Conservation (phyloP, 2,888 invertebrate genomes). For the Colostygia pectinataria region DNA sequence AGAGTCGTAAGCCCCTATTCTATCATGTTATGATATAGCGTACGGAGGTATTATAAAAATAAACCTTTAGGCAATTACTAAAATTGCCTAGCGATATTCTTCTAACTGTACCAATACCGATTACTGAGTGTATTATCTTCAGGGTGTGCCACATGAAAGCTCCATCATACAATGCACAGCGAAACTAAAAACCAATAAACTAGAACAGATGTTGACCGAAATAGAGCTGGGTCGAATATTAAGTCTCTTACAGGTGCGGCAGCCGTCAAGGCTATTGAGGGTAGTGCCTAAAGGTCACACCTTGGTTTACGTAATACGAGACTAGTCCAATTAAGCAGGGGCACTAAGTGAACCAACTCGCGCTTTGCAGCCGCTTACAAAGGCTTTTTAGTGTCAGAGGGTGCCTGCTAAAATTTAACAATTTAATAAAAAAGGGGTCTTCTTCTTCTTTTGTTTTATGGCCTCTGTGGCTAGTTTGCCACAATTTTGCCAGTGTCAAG, state of each 20-base stretch:
- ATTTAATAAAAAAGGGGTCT: background rate
- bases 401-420: conserved; percentile 7
- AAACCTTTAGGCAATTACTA: no score
- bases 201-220: conserved; percentile 28
- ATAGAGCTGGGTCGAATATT: conserved; percentile 27
- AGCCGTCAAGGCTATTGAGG: conserved; percentile 49
- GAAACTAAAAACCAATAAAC: conserved; percentile 21
- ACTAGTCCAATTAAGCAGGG: conserved; percentile 54
- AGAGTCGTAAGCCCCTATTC: conserved; percentile 67
- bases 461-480: no score
- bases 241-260: conserved; percentile 49
- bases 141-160: background rate
- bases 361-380: conserved; percentile 30
- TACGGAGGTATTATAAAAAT: conserved; percentile 16
- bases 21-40: conserved; percentile 53
- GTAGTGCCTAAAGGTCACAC: conserved; percentile 57
- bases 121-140: background rate
- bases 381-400: conserved; percentile 29
- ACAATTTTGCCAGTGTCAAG: no score
- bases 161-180: background rate
- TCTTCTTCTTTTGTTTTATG: no score
- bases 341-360: conserved; percentile 40
- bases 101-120: background rate
- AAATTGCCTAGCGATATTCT: conserved; percentile 1
- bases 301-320: conserved; percentile 50